Evolutionary conservation across 2,888 invertebrate genomes (phyloP), one percentile per base, ranked within the genome.

Genomic region (Diarsia dahlii): DNA sequence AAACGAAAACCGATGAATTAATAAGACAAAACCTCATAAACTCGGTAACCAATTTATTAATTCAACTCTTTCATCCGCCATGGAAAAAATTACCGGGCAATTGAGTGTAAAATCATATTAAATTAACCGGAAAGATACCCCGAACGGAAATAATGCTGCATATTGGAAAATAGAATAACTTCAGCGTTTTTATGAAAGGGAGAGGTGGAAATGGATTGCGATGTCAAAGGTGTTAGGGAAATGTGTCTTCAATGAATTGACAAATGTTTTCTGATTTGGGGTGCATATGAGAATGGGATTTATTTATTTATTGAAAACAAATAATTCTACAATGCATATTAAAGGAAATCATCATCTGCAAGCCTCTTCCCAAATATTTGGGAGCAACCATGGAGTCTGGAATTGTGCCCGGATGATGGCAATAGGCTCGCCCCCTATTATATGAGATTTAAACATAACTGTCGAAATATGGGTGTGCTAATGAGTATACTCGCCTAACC

Each of bases 81-180:
- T 75, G 74, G 28, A 83, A 77, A 84, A 83, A 80, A 80, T 76
- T 71, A 85, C 78, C 74, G 77, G 23, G 71, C 86, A 89, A 89
- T 89, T 89, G 88, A 84, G 82, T 86, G 89, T 87, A 82, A 89
- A 90, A 89, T 88, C 85, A 89, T 86, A 89, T 88, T 87, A 86
- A 90, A 90, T 89, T 89, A 89, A 90, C 86, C 73, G 89, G 87
- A 90, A 90, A 87, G 85, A 87, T 86, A 85, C 71, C 72, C 82
- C 82, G 71, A 84, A 88, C 76, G 89, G 85, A 90, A 90, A 86
- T 81, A 84, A 87, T 77, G 86, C 63, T 80, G 84, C 81, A 74
- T 79, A 77, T 77, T 73, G 80, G 68, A 67, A 79, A 80, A 74
- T 67, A 67, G 58, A 50, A 71, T 73, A 76, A 78, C 62, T 79